These are phyloP conservation scores for Helogale parvula DNA, from an alignment of 2,113 vertebrate genomes.

Conservation along the genomic window DNA sequence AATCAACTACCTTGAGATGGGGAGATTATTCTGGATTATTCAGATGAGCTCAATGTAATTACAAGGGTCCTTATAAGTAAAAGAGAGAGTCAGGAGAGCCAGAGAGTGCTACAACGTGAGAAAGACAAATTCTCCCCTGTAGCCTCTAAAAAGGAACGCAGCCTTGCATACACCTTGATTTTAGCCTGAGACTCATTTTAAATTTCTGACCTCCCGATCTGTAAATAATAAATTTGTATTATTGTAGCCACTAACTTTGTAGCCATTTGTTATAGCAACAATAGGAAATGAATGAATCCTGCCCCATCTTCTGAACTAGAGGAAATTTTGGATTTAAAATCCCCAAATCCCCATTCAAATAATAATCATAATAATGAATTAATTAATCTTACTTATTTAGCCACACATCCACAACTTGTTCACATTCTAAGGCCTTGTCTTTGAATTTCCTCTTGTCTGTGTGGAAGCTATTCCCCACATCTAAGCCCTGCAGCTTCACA, in stretches of 20 bases:
- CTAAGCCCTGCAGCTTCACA: neutral
- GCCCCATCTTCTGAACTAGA: neutral
- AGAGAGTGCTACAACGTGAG: neutral
- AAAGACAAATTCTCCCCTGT: neutral
- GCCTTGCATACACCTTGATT: neutral
- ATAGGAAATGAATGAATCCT: neutral
- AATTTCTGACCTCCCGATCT: neutral
- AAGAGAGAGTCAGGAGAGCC: neutral
- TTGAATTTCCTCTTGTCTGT: neutral
- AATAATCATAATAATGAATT: neutral
- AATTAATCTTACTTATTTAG: neutral
- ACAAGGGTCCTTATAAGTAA: neutral
- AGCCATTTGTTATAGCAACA: neutral
- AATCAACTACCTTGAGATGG: slow-evolving; percentile 34
- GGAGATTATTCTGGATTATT: slow-evolving; percentile 40
- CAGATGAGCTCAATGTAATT: neutral
- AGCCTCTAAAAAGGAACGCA: neutral
- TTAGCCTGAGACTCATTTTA: neutral
- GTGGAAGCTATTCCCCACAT: neutral
- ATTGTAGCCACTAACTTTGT: neutral
- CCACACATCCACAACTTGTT: neutral
- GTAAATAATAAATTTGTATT: neutral
- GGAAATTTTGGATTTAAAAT: slow-evolving; percentile 2
- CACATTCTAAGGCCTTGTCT: neutral
- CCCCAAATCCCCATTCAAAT: neutral